Evolutionary conservation across 2,888 invertebrate species (phyloP).

Genomic region (Lymantria dispar): DNA sequence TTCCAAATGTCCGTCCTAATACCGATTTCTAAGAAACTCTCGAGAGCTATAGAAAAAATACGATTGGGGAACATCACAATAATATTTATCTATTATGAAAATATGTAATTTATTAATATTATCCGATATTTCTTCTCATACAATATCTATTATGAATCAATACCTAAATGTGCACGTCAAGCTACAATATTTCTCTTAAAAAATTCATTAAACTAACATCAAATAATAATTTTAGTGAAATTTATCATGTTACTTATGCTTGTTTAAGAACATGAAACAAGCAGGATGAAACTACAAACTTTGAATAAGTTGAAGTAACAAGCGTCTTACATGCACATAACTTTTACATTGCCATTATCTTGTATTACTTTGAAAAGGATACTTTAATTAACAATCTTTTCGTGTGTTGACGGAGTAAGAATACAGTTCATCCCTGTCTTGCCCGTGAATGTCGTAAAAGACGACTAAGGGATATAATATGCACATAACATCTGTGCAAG

Average conservation of each 20-base stretch:
- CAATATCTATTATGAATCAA: no score
- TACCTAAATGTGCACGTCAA: no score
- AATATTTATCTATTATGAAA: no score
- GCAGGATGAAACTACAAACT: constrained; percentile 13
- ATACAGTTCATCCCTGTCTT: no score
- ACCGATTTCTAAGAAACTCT: constrained; percentile 36
- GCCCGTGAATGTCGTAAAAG: no score
- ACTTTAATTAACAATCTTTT: no score
- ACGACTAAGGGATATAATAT: no score
- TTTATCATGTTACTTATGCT: background rate
- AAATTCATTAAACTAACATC: background rate
- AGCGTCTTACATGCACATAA: constrained; percentile 11
- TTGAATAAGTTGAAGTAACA: constrained; percentile 5
- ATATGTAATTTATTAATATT: no score
- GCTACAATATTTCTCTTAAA: background rate
- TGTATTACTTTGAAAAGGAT: background rate
- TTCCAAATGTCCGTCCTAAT: constrained; percentile 58
- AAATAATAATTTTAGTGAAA: background rate
- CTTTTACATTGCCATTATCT: background rate
- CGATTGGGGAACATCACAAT: no score
- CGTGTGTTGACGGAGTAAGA: no score
- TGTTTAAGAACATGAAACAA: constrained; percentile 9
- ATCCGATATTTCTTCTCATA: no score
- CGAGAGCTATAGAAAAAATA: constrained; percentile 9
- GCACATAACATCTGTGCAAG: no score